Evolutionary conservation across 2,888 invertebrate species (phyloP), one percentile per base, ranked within the genome.

Genomic region (Reticulitermes lucifugus): DNA sequence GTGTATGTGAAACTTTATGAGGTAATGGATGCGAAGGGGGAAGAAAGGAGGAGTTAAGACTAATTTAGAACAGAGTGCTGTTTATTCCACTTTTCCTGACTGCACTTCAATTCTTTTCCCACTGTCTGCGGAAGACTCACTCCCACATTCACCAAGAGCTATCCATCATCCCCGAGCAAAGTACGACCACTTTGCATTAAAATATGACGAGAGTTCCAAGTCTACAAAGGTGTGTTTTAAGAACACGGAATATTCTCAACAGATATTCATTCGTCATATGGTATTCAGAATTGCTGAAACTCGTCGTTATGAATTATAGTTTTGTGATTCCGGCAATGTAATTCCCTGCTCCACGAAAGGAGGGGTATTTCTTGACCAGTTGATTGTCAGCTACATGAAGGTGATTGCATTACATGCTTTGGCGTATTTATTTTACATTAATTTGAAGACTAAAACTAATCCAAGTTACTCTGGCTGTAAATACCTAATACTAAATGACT

Each of bases 21-120:
- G 77, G n/a, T 10, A 46, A 77, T 14, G 46, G 77, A 21, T 21
- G 7, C 14, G 60, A 18, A 18, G n/a, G 65, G 1, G 73, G 73
- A 21, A 7, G 0, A 10, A 79, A 29, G 79, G n/a, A 29, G 18
- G 79, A 79, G 29, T 41, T 25, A 59, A 25, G 55, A 59, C 14
- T 22, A 79, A 59, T n/a, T 22, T 22, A 29, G 79, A 79, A 25
- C 79, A 79, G 29, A 79, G n/a, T 22, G 79, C 79, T 79, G 79
- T 79, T 79, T 79, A 79, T 79, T 25, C 79, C 79, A 55, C 79
- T 59, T 79, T 79, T 79, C 79, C 79, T 14, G 79, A 41, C 73
- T 73, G 59, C 79, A 51, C 59, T 29, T 43, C 43, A 43, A 79
- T 73, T 41, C 35, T 41, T 29, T 35, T 73, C 21, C 35, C 14